These are phyloP conservation scores for Octodonta nipae DNA, from an alignment of 2,888 invertebrate species.

Conservation along the genomic window DNA sequence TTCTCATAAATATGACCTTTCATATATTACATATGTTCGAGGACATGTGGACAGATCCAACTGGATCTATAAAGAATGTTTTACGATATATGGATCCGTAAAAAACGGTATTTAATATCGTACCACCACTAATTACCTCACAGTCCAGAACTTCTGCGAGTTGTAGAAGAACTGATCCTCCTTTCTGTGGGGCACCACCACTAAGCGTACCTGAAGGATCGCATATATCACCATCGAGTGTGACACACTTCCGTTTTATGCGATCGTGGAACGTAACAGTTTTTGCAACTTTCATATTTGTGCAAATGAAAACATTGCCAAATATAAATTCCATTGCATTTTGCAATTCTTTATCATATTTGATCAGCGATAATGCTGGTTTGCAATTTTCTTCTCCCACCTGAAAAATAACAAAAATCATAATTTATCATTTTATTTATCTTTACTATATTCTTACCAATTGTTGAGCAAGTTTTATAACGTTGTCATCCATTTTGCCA, in stretches of 20 bases:
- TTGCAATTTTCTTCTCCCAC: conserved; percentile 71
- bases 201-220: conserved; percentile 83
- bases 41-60: no score
- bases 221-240: conserved; percentile 81
- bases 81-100: no score
- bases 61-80: no score
- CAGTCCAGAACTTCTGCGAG: conserved; percentile 42
- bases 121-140: no score
- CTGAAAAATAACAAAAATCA: conserved; percentile 27
- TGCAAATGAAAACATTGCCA: conserved; percentile 73
- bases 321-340: conserved; percentile 81
- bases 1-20: no score
- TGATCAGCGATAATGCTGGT: conserved; percentile 66
- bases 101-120: no score
- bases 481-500: conserved; percentile 41
- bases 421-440: neutral
- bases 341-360: conserved; percentile 49
- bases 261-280: conserved; percentile 63
- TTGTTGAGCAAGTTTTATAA: conserved; percentile 47
- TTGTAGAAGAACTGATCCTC: conserved; percentile 43
- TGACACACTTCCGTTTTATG: conserved; percentile 61
- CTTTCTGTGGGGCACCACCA: conserved; percentile 63
- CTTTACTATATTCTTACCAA: conserved; percentile 46
- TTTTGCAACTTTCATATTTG: conserved; percentile 66
- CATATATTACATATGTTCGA: no score